Evolutionary conservation across 1,140 invertebrate species (phyloP).

Genomic region (Patella vulgata): DNA sequence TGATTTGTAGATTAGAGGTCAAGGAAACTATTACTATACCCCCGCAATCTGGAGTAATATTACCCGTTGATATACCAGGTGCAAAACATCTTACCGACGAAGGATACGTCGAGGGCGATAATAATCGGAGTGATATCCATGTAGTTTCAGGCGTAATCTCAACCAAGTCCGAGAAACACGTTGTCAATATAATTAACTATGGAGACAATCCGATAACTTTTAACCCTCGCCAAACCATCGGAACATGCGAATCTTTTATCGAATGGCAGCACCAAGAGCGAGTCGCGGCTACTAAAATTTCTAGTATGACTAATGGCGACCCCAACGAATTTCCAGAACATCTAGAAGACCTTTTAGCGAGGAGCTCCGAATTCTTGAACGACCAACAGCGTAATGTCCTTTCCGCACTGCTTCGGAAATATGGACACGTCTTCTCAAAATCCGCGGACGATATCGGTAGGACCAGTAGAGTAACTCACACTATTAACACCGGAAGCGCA

Average conservation of each 20-base stretch:
- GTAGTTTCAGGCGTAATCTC: no score
- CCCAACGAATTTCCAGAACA: conserved; percentile 11
- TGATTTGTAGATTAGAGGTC: conserved; percentile 20
- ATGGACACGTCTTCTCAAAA: no score
- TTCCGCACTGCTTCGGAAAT: neutral
- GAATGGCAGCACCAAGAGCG: neutral
- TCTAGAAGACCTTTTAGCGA: no score
- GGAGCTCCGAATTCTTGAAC: no score
- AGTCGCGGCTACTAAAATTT: conserved; percentile 16
- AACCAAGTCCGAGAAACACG: no score
- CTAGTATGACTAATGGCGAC: neutral
- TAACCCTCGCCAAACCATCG: neutral
- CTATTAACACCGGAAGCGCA: conserved; percentile 27
- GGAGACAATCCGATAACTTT: no score
- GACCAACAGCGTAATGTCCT: conserved; percentile 1
- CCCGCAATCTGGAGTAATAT: no score
- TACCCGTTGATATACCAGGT: no score
- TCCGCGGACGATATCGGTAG: conserved; percentile 10
- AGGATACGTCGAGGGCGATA: no score
- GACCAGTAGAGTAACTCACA: conserved; percentile 30
- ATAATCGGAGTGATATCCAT: no score
- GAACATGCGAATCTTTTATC: neutral
- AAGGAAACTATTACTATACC: conserved; percentile 13
- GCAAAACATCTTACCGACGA: conserved; percentile 4
- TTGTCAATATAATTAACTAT: no score